Evolutionary conservation across 2,888 invertebrate genomes (phyloP), one percentile per base, ranked within the genome.

Genomic region (Zonitis immaculata): DNA sequence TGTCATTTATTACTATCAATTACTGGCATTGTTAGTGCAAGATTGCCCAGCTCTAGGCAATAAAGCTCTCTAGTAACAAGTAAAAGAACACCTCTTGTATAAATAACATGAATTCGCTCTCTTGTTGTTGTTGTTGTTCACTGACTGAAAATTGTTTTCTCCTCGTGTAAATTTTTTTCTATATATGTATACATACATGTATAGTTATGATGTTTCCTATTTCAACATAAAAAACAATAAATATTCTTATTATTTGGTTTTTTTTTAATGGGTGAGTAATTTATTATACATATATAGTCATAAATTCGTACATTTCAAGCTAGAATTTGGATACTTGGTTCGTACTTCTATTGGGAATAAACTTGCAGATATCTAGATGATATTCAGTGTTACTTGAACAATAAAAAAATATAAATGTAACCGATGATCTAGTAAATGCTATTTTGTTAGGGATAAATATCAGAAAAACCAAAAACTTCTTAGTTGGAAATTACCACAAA

Each of bases 1-100:
- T 53, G 65, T 64, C 66, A 63, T 63, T 66, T 67, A 65, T 68
- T 68, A 65, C 66, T 67, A 68, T 68, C 66, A 68, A 68, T 68
- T 68, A 68, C 68, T 56, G 62, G 61, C 64, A 61, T 66, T 67
- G 67, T 66, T 66, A 66, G 66, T 57, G 63, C 63, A 60, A 64
- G 63, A 67, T 62, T 64, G 66, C 59, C 62, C 60, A 56, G 53
- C 57, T 50, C 50, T 50, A n/a, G 52, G 61, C 58, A 59, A 61
- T 62, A 63, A 65, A 62, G 58, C 56, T 60, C 54, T 59, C 60
- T 58, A 42, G 58, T 64, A 64, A 66, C 64, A 57, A 62, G 60
- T 57, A 60, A 56, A 49, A 55, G 53, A 61, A 66, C 58, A 62
- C 62, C 59, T 56, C 51, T 52, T 54, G 55, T 60, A 59, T 58